These are phyloP conservation scores for Drosophila neocordata DNA, from an alignment of 1,140 invertebrate species.

Conservation along the genomic window DNA sequence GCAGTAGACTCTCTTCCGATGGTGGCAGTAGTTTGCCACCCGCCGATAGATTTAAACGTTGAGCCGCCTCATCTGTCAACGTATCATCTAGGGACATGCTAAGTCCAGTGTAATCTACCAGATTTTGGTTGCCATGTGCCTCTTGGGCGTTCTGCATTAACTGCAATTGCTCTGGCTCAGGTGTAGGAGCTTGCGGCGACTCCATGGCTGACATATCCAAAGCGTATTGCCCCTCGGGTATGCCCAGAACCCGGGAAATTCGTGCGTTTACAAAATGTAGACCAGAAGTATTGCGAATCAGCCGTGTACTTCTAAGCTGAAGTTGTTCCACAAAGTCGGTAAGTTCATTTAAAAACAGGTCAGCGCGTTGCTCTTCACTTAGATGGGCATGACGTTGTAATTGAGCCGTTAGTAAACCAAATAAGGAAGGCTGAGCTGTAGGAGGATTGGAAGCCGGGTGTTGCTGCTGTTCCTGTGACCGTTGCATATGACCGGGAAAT, in stretches of 20 bases:
- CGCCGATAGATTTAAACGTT: conserved; percentile 74
- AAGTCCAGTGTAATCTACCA: conserved; percentile 68
- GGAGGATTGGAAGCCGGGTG: background rate
- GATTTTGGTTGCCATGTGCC: conserved; percentile 40
- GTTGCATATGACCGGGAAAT: conserved; percentile 72
- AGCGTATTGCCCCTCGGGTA: conserved; percentile 80
- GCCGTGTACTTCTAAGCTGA: conserved; percentile 70
- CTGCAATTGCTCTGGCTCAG: conserved; percentile 50
- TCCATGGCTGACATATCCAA: conserved; percentile 78
- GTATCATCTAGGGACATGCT: conserved; percentile 80
- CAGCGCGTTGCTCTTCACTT: conserved; percentile 76
- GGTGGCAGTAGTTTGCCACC: conserved; percentile 76
- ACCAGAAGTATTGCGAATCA: conserved; percentile 79
- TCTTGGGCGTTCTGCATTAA: conserved; percentile 23
- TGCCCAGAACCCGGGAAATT: conserved; percentile 68
- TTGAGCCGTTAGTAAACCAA: conserved; percentile 64
- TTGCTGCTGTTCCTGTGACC: conserved; percentile 15
- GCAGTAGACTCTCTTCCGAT: conserved; percentile 74
- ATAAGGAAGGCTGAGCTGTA: conserved; percentile 39
- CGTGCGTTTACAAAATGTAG: conserved; percentile 71
- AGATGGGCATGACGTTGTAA: conserved; percentile 65
- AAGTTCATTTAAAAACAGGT: conserved; percentile 73
- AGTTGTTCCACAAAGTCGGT: conserved; percentile 77
- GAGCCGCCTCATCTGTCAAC: conserved; percentile 77
- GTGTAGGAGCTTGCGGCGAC: conserved; percentile 59